Evolutionary conservation across 2,888 invertebrate genomes (phyloP), one percentile per base, ranked within the genome.

Genomic region (Sphaerophoria taeniata): DNA sequence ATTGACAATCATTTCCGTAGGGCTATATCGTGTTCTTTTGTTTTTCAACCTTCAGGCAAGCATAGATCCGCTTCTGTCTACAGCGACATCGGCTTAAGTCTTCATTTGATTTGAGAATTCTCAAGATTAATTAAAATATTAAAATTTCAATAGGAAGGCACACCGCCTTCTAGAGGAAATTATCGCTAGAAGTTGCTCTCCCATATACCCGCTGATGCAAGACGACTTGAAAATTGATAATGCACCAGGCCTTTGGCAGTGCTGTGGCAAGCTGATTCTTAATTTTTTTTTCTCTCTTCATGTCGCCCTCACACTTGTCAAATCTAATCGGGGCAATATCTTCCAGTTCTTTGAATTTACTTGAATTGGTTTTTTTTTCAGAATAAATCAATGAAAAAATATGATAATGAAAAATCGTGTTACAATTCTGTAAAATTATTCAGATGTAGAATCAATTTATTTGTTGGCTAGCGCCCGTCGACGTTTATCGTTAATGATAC

Each of bases 171-270:
- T 36, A 65, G 12, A 43, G 3, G 24, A 39, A 60, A 24, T 51
- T 24, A 31, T 49, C 11, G 33, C 24, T n/a, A 9, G 24, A 36
- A 24, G 63, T 36, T 72, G 55, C 33, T 78, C 70, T 65, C 60
- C 53, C 70, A 84, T 60, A 65, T 84, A 71, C 63, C 49, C 71
- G 43, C 74, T 75, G 71, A 75, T 75, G 83, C 79, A 67, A 79
- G 75, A 84, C 79, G 65, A n/a, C 56, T 24, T 70, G 43, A 49
- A 60, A 58, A 58, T 51, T 74, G 36, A 78, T 56, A 78, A 73
- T 39, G 11, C 12, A 43, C 4, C 9, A n/a, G 11, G 51, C 5
- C 2, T 43, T 61, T 9, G 11, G n/a, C 12, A 36, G 16, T 58
- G 16, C 58, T 9, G 12, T 24, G 24, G 2, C 16, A 39, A 34